Evolutionary conservation across 2,113 vertebrate species (phyloP).

Genomic region (Pituophis catenifer): DNA sequence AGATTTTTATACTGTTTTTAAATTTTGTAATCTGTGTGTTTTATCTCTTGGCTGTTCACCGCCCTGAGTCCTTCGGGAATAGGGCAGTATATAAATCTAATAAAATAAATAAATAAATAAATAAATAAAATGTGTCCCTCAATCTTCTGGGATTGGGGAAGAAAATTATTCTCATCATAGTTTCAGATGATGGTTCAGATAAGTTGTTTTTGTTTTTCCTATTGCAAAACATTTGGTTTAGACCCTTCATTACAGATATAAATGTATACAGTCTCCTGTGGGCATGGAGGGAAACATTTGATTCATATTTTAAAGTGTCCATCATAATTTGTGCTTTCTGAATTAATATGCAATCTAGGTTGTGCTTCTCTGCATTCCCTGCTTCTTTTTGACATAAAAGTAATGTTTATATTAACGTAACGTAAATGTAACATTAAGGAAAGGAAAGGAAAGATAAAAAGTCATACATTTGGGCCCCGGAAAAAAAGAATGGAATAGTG

Average conservation of each 20-base stretch:
- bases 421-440: background rate
- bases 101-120: too few species aligned
- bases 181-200: background rate
- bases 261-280: background rate
- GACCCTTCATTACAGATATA: background rate
- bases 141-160: background rate
- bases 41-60: too few species aligned
- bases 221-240: background rate
- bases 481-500: too few species aligned
- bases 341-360: background rate
- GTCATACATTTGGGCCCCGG: background rate
- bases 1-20: too few species aligned
- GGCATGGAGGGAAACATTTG: background rate
- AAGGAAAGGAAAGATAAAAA: background rate
- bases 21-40: too few species aligned
- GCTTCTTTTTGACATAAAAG: background rate
- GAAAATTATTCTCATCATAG: background rate
- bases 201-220: background rate
- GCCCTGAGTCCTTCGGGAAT: too few species aligned
- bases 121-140: background rate
- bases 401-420: background rate
- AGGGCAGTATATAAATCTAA: too few species aligned
- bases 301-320: background rate
- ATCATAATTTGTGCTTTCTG: background rate
- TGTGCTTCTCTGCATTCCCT: background rate